phyloP scores from a whole-genome alignment of 92 coral and sea anemone genomes.

The Zoanthus sansibaricus region DNA sequence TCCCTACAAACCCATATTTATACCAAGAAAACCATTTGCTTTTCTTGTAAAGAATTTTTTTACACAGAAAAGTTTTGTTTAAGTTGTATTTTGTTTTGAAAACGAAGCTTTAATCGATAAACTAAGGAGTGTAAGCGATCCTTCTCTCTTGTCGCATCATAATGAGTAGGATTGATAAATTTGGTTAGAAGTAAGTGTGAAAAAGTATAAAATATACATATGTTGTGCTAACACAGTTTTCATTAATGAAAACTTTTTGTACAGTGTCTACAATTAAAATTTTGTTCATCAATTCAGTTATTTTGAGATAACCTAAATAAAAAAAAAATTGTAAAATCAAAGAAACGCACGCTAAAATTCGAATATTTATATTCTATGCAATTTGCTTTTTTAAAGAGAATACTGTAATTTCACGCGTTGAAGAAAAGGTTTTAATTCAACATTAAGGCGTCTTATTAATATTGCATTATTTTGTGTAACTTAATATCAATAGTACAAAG shows the following conservation, averaged over 20 bases:
- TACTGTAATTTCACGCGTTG: conserved; percentile 11
- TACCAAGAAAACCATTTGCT: background rate
- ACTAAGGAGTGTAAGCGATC: background rate
- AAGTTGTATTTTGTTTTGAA: background rate
- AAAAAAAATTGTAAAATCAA: background rate
- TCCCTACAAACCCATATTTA: background rate
- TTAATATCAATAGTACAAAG: background rate
- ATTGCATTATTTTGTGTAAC: background rate
- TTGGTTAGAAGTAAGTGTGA: background rate
- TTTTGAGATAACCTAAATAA: background rate
- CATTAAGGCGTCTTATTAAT: background rate
- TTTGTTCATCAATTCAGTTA: background rate
- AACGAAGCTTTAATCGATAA: background rate
- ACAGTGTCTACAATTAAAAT: background rate
- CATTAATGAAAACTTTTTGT: conserved; percentile 4
- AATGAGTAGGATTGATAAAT: background rate
- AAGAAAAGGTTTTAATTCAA: background rate
- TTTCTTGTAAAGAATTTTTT: background rate
- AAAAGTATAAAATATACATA: background rate
- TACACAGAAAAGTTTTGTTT: conserved; percentile 4
- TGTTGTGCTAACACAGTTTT: background rate
- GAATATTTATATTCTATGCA: conserved; percentile 9
- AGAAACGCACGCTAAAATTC: background rate
- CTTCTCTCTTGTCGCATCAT: background rate
- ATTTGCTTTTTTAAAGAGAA: conserved; percentile 13